Evolutionary conservation across 2,888 invertebrate genomes (phyloP).

Genomic region (Campoletis raptor): DNA sequence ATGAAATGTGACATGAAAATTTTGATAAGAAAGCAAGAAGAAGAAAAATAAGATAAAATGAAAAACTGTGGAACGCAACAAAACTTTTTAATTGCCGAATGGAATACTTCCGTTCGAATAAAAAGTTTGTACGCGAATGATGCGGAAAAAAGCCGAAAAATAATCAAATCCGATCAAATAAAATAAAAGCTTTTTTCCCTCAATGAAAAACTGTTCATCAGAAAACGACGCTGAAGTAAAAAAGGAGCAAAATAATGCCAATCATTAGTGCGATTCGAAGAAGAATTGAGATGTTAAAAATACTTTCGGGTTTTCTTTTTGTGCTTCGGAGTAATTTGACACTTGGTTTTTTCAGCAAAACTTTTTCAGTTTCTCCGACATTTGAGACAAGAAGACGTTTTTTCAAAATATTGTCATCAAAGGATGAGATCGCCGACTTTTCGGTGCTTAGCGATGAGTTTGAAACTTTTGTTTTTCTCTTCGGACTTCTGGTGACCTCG

Average conservation of each 20-base stretch:
- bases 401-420: not conserved
- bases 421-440: not conserved
- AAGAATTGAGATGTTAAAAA: conserved; percentile 15
- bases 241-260: conserved; percentile 49
- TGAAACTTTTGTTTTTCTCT: not conserved
- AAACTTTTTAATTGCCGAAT: not conserved
- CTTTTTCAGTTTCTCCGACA: not conserved
- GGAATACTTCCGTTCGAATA: not conserved
- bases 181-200: not conserved
- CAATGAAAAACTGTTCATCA: not conserved
- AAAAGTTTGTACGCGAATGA: not conserved
- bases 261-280: conserved; percentile 56
- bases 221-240: conserved; percentile 26
- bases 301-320: conserved; percentile 52
- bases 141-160: not conserved
- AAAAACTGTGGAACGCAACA: not conserved
- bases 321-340: conserved; percentile 35
- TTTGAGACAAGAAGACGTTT: conserved; percentile 19
- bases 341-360: conserved; percentile 61
- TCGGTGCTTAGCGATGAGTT: not conserved
- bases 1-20: not conserved
- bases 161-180: not conserved
- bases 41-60: not conserved
- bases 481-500: not conserved
- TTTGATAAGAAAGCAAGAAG: not conserved